Base-by-base conservation (phyloP, 2,888 invertebrate genomes). In the Eupelmus urozonus region DNA sequence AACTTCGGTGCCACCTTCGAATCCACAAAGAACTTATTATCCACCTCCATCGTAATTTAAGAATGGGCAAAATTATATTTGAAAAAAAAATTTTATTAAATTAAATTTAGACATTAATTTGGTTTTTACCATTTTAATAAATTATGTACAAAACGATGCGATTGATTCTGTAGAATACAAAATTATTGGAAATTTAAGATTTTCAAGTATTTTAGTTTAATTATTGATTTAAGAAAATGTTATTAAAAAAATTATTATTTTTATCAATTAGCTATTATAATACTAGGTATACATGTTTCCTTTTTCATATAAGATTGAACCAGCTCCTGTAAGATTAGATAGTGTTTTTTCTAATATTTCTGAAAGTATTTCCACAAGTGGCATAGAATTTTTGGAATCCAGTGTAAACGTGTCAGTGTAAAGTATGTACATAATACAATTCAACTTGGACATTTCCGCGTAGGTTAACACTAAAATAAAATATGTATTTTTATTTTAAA, bases 271-370 rank as follows among this genome's bases (percentile, higher is more conserved):
- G 40, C 67, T n/a, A n/a, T 20, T 65, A 55, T 76, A 9, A 57
- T 53, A 73, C 83, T 84, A 88, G 85, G 88, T 85, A 67, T 88
- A 88, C 73, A 88, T 85, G 75, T 88, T 88, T 75, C 88, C 88
- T 87, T 87, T 88, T 85, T 85, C 86, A 75, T 87, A 87, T 80
- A 83, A 85, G 11, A 81, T 84, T 75, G 83, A 83, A 16, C 80
- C 79, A 53, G 59, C 59, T 74, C 83, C 81, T 59, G 75, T 79
- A 25, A 83, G 82, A 62, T 84, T 72, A 11, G 84, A 82, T 45
- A 84, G 13, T n/a, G 74, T 60, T 80, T 77, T 82, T 57, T 83
- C 80, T 20, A 85, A 75, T 51, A 86, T 77, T 42, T 84, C 76
- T 40, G 83, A 79, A 62, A 88, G 86, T 71, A 89, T 81, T 76